Evolutionary conservation across 2,113 vertebrate genomes (phyloP).

Genomic region (Leucopsar rothschildi): DNA sequence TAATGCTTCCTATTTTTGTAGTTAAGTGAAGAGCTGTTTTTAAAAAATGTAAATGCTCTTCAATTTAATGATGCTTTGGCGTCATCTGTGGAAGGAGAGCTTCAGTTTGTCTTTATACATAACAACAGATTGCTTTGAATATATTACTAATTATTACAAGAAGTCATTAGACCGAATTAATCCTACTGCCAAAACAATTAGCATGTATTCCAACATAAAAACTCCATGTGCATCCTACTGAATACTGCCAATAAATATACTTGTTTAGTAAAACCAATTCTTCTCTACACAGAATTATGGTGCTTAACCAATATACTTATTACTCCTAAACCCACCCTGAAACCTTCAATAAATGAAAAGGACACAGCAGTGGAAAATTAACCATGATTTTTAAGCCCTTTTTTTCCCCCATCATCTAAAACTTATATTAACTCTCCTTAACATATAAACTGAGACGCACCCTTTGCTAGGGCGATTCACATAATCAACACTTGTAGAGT

Average conservation of each 20-base stretch:
- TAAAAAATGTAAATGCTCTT: not conserved
- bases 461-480: not conserved
- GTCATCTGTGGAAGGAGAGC: not conserved
- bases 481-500: not conserved
- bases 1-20: not conserved
- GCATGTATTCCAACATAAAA: constrained; percentile 6
- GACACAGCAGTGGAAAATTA: not conserved
- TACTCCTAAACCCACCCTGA: not conserved
- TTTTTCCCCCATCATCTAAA: not conserved
- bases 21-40: not conserved
- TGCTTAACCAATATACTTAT: not conserved
- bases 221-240: not conserved
- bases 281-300: not conserved
- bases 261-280: not conserved
- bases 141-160: constrained; percentile 37
- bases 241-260: not conserved
- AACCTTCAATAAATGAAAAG: not conserved
- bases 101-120: constrained; percentile 21
- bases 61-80: not conserved
- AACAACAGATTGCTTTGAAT: constrained; percentile 46
- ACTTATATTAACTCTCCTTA: not conserved
- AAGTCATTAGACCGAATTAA: constrained; percentile 28
- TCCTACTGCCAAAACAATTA: constrained; percentile 36
- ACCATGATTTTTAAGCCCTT: not conserved
- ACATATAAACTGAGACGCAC: not conserved